A percentile compares a stretch with the other conserved stretches of the same genome.
These are phyloP conservation scores for Acrossocheilus wenchowensis DNA, from an alignment of 2,797 vertebrate genomes.

Conservation along the genomic window DNA sequence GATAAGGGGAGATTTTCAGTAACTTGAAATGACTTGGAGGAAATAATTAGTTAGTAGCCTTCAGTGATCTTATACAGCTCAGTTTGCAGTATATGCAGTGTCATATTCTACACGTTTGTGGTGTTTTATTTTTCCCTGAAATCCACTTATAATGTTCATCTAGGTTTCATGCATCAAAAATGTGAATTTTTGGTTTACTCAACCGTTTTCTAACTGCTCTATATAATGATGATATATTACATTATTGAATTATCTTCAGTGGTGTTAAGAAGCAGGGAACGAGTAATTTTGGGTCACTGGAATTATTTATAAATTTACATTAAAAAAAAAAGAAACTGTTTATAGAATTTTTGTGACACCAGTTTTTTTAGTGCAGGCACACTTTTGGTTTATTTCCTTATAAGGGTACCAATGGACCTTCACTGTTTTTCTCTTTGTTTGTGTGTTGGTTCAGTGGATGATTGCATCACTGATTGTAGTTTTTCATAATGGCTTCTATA, in stretches of 20 bases:
- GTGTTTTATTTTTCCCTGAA: background rate
- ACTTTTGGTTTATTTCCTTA: slow-evolving; percentile 17
- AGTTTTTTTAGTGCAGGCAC: background rate
- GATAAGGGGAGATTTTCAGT: slow-evolving; percentile 12
- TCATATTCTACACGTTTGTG: slow-evolving; percentile 3
- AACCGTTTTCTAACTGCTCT: background rate
- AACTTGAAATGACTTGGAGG: slow-evolving; percentile 14
- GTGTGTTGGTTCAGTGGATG: background rate
- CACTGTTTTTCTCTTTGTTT: slow-evolving; percentile 4
- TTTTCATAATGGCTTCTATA: slow-evolving; percentile 45
- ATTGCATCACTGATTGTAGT: slow-evolving; percentile 19
- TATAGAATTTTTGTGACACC: background rate
- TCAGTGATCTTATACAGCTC: background rate
- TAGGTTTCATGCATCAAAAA: background rate
- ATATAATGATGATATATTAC: background rate
- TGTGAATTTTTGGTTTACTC: background rate
- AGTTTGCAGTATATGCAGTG: background rate
- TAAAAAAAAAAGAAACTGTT: background rate
- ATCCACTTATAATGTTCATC: background rate
- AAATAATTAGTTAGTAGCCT: background rate
- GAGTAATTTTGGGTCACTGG: background rate
- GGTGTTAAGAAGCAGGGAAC: background rate
- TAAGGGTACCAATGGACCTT: background rate
- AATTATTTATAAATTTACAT: background rate
- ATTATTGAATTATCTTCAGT: background rate